A percentile compares a stretch with the other conserved stretches of the same genome.
Conservation (phyloP, 2,797 vertebrate genomes). For the Gobio occitaniae region DNA sequence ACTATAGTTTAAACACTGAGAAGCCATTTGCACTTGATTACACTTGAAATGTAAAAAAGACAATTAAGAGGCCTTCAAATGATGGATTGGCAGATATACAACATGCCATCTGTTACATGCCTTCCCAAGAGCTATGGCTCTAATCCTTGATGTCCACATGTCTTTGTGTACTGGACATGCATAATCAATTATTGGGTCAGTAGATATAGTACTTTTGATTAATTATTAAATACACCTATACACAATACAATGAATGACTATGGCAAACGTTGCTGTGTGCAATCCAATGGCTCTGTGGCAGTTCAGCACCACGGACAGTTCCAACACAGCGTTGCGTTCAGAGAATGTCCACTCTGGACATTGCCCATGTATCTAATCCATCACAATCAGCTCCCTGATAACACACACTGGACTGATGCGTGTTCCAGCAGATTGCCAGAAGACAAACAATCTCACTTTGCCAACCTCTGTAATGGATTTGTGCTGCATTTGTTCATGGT, state of each 20-base stretch:
- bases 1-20: constrained; percentile 4
- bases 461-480: constrained; percentile 45
- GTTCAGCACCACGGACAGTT: constrained; percentile 62
- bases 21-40: constrained; percentile 7
- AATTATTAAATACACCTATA: background rate
- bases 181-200: constrained; percentile 7
- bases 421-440: constrained; percentile 52
- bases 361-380: constrained; percentile 47
- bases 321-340: constrained; percentile 20
- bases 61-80: constrained; percentile 6
- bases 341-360: constrained; percentile 43
- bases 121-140: constrained; percentile 14
- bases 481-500: constrained; percentile 25
- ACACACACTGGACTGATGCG: constrained; percentile 36
- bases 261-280: constrained; percentile 6
- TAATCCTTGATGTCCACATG: background rate
- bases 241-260: background rate
- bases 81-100: constrained; percentile 9
- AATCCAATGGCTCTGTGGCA: constrained; percentile 18
- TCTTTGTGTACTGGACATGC: constrained; percentile 7
- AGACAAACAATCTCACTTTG: constrained; percentile 52
- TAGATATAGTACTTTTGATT: background rate
- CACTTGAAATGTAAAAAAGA: constrained; percentile 7
- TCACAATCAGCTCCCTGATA: constrained; percentile 51
- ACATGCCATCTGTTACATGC: constrained; percentile 28